Conservation (phyloP, 1,140 invertebrate genomes). For the Wasmannia auropunctata region DNA sequence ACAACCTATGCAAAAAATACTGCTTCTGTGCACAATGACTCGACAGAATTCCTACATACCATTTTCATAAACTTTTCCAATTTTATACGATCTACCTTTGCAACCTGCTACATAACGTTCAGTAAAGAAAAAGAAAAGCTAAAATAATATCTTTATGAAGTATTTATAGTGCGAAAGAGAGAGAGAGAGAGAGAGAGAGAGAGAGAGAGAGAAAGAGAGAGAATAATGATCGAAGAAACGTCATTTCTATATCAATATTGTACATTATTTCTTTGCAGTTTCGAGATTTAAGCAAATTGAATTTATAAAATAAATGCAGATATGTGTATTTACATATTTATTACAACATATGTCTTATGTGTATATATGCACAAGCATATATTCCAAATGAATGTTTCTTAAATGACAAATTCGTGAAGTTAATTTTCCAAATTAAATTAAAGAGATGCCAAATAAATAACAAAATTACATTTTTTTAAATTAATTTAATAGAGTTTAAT, state of each 20-base stretch:
- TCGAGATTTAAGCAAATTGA: background rate
- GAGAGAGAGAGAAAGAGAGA: background rate
- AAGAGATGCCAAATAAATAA: background rate
- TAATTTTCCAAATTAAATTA: background rate
- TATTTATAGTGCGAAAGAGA: background rate
- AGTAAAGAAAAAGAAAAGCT: background rate
- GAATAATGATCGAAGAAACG: background rate
- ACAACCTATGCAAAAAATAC: constrained; percentile 38
- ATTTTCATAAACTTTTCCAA: background rate
- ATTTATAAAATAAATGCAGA: background rate
- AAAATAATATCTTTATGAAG: background rate
- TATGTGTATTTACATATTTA: background rate
- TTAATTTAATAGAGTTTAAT: background rate
- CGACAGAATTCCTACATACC: background rate
- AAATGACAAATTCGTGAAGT: background rate
- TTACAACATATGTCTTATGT: background rate
- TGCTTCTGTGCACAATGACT: background rate
- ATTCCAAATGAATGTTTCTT: background rate
- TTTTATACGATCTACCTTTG: background rate
- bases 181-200: background rate
- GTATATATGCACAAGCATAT: background rate
- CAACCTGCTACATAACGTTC: background rate
- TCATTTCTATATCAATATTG: background rate
- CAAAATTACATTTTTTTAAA: background rate
- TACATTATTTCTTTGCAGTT: background rate